Evolutionary conservation across 92 coral and sea anemone species (phyloP), one percentile per base, ranked within the genome.

Genomic region (Phenganax stokvisi): DNA sequence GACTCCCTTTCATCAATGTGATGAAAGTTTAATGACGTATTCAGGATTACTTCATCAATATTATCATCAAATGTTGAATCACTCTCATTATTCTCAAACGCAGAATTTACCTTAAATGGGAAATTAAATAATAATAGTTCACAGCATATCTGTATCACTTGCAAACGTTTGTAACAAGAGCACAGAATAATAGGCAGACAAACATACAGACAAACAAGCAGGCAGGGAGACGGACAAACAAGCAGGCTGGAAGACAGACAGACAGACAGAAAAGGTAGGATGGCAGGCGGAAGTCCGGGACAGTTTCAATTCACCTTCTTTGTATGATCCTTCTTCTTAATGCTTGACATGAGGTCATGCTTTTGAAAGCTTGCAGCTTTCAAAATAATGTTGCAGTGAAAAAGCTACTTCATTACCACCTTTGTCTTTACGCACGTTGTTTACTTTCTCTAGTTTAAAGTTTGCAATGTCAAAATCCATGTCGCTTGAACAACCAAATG

Each of bases 291-390:
- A 1, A 3, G 16, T 59, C 25, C 1, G 27, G 16, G 16, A 13
- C 25, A 13, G 27, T 20, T 59, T 20, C 65, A 59, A 59, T 59
- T 59, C 16, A 59, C 65, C 25, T 59, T 13, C 0, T 20, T 59
- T 59, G 51, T 77, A 63, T 11, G 12, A 56, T 53, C 59, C 67
- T 30, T 56, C 37, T 58, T 62, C 47, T 56, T 77, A 37, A 37
- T 37, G 47, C 47, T 77, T 77, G 81, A 56, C 81, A 77, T 77
- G 73, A 77, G 64, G 47, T 77, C 81, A 25, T 55, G 64, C 68
- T 77, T 77, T 77, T 55, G 81, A 77, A 63, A 77, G 68, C 30
- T 66, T 54, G 59, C 47, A 51, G 31, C 51, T 55, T 51, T 54
- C 51, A 59, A 77, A 12, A 59, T 77, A 77, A 10, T 0, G n/a